Conservation (phyloP, 23 tunicate species). For the Halocynthia aurantium region DNA sequence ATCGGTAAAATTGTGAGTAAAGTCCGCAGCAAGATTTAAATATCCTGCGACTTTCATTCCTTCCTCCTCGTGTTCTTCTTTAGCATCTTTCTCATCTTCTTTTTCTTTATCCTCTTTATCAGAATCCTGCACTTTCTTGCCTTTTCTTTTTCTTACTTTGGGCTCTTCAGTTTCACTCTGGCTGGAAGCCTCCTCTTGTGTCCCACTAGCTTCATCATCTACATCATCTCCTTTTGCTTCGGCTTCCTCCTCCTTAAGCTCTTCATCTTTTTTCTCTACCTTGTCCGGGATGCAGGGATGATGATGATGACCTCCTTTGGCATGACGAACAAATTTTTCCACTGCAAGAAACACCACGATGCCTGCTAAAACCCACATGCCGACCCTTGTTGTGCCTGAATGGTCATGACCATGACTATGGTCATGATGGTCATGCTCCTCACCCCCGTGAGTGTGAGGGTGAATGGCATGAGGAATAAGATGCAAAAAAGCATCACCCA, state of each 20-base stretch:
- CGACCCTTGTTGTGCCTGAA: conserved; percentile 62
- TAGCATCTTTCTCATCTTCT: conserved; percentile 17
- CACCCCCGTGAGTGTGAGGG: conserved; percentile 76
- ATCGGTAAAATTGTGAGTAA: conserved; percentile 95
- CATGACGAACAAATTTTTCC: conserved; percentile 89
- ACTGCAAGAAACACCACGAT: conserved; percentile 75
- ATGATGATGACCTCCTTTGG: conserved; percentile 69
- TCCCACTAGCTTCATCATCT: conserved; percentile 1
- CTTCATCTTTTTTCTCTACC: conserved; percentile 13
- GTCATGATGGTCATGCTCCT: conserved; percentile 53
- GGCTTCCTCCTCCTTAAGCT: background rate
- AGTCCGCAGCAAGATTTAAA: conserved; percentile 92
- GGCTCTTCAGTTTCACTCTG: background rate
- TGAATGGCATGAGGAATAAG: conserved; percentile 96
- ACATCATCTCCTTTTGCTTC: background rate
- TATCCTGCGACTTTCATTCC: conserved; percentile 92
- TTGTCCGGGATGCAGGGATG: conserved; percentile 26
- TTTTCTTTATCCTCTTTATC: conserved; percentile 32
- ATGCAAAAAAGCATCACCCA: conserved; percentile 97
- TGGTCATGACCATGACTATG: conserved; percentile 77
- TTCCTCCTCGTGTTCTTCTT: conserved; percentile 23
- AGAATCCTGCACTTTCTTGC: conserved; percentile 13
- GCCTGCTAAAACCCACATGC: conserved; percentile 90
- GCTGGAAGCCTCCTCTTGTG: conserved; percentile 9
- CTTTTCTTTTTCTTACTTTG: conserved; percentile 7